phyloP scores from a whole-genome alignment of 2,888 invertebrate genomes.

The Branchellion lobata region DNA sequence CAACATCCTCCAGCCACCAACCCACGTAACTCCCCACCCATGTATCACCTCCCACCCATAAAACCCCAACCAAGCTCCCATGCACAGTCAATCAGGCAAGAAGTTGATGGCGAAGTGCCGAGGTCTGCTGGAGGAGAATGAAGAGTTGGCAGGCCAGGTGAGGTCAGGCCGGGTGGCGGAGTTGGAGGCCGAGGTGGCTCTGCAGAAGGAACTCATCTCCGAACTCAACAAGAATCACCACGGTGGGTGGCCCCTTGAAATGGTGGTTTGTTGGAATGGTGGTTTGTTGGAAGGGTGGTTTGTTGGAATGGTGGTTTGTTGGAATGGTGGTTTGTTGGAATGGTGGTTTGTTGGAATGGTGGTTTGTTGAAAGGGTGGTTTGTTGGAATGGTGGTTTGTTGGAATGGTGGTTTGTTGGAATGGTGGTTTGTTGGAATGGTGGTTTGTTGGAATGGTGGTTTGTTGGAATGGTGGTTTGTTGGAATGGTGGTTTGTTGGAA shows the following conservation, averaged over 20 bases:
- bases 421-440: neutral
- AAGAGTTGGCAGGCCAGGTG: slow-evolving; percentile 91
- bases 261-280: neutral
- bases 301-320: neutral
- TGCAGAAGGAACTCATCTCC: slow-evolving; percentile 91
- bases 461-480: no score
- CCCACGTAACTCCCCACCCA: neutral
- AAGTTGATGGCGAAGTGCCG: slow-evolving; percentile 95
- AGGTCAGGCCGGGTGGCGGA: slow-evolving; percentile 91
- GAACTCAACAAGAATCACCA: slow-evolving; percentile 94
- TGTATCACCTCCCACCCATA: neutral
- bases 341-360: neutral
- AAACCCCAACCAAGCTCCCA: neutral
- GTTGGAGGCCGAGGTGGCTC: slow-evolving; percentile 87
- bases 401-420: no score
- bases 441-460: no score
- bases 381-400: neutral
- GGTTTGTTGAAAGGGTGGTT: neutral
- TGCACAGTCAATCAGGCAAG: slow-evolving; percentile 84
- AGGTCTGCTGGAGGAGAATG: slow-evolving; percentile 90
- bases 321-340: neutral
- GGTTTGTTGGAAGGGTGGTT: neutral
- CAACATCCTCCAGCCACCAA: neutral
- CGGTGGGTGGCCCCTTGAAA: slow-evolving; percentile 64
- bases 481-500: no score